Percentiles rank a stretch among this genome's conserved stretches.
Conservation (phyloP, 2,888 invertebrate species). For the Lagria hirta region DNA sequence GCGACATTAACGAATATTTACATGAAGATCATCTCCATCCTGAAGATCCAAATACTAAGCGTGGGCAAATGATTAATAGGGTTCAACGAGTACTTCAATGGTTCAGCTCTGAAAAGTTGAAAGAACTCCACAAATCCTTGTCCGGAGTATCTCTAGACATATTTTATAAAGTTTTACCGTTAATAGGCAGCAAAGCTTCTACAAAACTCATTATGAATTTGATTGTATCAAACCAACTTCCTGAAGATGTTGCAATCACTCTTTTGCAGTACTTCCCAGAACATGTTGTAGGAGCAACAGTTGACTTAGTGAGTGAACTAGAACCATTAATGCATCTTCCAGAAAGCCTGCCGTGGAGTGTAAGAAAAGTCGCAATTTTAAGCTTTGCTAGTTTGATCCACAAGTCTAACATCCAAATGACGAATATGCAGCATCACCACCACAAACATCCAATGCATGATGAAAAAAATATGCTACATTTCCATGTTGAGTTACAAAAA, state of each 20-base stretch:
- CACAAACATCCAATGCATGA: constrained; percentile 8
- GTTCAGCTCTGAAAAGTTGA: constrained; percentile 44
- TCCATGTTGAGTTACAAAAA: constrained; percentile 6
- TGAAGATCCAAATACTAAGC: constrained; percentile 44
- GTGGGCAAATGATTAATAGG: constrained; percentile 47
- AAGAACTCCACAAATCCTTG: constrained; percentile 38
- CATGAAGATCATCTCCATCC: constrained; percentile 45
- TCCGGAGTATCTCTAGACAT: constrained; percentile 34
- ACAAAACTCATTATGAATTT: constrained; percentile 50
- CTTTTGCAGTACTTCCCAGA: constrained; percentile 53
- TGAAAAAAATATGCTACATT: not conserved
- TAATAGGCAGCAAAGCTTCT: constrained; percentile 54
- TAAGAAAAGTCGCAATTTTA: constrained; percentile 51
- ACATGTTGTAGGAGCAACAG: constrained; percentile 50
- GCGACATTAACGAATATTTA: constrained; percentile 46
- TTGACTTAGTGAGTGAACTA: constrained; percentile 48
- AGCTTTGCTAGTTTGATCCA: constrained; percentile 54
- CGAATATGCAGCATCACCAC: constrained; percentile 6
- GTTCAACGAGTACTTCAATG: constrained; percentile 43
- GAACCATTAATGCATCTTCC: constrained; percentile 43
- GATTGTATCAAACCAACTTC: constrained; percentile 45
- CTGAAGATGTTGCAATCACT: constrained; percentile 41
- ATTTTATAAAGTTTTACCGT: constrained; percentile 54
- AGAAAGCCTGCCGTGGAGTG: constrained; percentile 33
- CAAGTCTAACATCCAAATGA: constrained; percentile 39